Conservation (phyloP, 2,888 invertebrate species). For the Pristionchus exspectatus region DNA sequence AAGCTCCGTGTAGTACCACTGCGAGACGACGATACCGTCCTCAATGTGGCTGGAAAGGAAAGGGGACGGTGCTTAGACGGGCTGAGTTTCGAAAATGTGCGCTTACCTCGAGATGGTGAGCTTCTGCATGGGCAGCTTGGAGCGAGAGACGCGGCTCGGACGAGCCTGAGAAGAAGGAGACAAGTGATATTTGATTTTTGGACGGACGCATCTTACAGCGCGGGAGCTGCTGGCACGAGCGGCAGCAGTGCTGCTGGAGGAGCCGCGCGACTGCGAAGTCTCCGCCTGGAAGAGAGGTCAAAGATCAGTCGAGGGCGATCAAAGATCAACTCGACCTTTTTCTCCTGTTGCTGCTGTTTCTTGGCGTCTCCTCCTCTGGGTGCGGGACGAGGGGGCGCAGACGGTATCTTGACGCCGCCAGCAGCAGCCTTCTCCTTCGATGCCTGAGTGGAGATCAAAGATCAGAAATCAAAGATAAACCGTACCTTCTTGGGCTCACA, state of each 20-base stretch:
- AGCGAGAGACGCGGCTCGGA: neutral
- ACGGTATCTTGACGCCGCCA: neutral
- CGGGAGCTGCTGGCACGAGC: neutral
- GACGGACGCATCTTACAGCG: neutral
- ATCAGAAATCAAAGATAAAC: neutral
- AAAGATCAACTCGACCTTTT: conserved; percentile 13
- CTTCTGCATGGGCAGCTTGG: conserved; percentile 43
- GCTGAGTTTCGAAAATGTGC: neutral
- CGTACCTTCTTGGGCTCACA: conserved; percentile 3
- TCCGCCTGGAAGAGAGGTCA: conserved; percentile 18
- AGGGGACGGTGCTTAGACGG: neutral
- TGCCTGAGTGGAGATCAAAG: neutral
- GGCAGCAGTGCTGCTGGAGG: neutral
- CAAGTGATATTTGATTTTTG: neutral
- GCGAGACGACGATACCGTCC: conserved; percentile 49
- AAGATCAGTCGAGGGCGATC: conserved; percentile 10
- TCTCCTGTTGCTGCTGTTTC: neutral
- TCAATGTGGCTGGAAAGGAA: conserved; percentile 4
- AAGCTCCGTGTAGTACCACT: conserved; percentile 49
- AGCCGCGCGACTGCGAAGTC: conserved; percentile 10
- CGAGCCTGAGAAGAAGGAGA: neutral
- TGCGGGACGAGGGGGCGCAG: neutral
- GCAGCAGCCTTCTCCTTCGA: neutral
- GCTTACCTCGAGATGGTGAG: conserved; percentile 41
- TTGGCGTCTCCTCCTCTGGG: neutral